Evolutionary conservation across 2,797 vertebrate species (phyloP).

Genomic region (Corythornis leucogaster): DNA sequence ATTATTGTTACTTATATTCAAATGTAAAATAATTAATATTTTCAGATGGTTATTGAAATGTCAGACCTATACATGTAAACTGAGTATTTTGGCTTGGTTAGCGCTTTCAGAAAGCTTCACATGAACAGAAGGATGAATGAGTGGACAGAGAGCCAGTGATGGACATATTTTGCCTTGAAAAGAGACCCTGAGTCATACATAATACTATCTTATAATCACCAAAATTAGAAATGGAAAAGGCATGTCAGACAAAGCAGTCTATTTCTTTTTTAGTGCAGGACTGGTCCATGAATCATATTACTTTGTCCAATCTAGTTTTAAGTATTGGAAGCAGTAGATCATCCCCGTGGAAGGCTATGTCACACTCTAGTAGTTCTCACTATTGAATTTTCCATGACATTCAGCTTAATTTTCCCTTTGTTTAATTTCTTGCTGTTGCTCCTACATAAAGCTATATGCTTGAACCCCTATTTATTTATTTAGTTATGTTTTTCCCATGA

Average conservation of each 20-base stretch:
- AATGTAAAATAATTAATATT: constrained; percentile 42
- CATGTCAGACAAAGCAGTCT: neutral
- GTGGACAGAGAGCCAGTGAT: neutral
- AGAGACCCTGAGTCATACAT: neutral
- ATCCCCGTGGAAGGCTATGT: neutral
- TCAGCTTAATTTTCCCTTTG: neutral
- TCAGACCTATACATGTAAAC: neutral
- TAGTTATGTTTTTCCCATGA: too few relatives aligned
- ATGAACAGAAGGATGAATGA: neutral
- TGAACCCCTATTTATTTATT: neutral
- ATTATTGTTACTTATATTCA: constrained; percentile 27
- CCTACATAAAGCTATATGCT: neutral
- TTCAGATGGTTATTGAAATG: constrained; percentile 21
- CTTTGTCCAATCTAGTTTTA: constrained; percentile 24
- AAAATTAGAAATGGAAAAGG: constrained; percentile 7
- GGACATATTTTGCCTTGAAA: neutral
- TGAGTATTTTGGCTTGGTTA: constrained; percentile 5
- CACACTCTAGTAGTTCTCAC: neutral
- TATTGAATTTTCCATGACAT: neutral
- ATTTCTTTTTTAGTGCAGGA: neutral
- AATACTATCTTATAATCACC: neutral
- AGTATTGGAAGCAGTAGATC: constrained; percentile 21
- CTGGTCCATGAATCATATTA: neutral
- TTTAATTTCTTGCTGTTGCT: neutral
- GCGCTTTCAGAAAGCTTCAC: neutral